These are phyloP conservation scores for Sinhomidia bicolor DNA, from an alignment of 2,888 invertebrate species.

Conservation along the genomic window DNA sequence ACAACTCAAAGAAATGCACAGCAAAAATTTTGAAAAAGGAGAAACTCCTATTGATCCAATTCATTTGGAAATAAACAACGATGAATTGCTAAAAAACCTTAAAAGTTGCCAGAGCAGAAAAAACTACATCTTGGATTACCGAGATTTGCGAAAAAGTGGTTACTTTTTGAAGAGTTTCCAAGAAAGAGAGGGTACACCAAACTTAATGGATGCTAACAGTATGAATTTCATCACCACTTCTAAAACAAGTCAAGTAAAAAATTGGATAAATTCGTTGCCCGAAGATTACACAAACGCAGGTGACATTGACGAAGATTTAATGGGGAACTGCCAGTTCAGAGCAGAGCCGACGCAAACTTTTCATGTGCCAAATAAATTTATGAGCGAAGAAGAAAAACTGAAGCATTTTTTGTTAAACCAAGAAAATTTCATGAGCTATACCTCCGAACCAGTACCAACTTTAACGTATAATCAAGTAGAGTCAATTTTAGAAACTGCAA, in stretches of 20 bases:
- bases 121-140: constrained; percentile 51
- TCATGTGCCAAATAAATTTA: background rate
- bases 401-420: background rate
- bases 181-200: background rate
- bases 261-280: constrained; percentile 33
- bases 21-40: background rate
- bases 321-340: background rate
- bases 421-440: background rate
- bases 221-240: background rate
- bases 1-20: background rate
- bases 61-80: background rate
- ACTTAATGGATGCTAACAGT: background rate
- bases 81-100: background rate
- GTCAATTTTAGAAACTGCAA: constrained; percentile 34
- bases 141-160: constrained; percentile 35
- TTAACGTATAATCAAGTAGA: constrained; percentile 18
- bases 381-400: constrained; percentile 36
- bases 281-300: background rate
- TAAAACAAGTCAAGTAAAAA: background rate
- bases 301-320: constrained; percentile 20
- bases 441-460: background rate
- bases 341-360: background rate
- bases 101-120: background rate
- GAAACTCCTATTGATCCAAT: background rate
- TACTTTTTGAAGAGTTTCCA: constrained; percentile 46